phyloP scores from a whole-genome alignment of 2,113 vertebrate genomes.

The Apodemus speciosus region DNA sequence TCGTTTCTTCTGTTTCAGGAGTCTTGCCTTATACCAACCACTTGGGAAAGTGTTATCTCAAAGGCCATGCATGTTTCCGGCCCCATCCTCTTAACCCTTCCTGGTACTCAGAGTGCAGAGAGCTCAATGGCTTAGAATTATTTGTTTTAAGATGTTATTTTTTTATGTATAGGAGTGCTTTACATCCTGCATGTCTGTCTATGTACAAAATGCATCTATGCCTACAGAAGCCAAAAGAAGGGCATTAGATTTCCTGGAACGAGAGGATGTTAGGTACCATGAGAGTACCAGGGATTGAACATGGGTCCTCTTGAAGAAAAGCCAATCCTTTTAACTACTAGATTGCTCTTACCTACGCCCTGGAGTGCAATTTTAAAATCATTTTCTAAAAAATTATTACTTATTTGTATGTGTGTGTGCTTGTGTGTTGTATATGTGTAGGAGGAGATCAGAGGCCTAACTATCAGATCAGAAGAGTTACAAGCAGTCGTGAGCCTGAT shows the following conservation, averaged over 20 bases:
- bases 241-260: background rate
- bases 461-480: background rate
- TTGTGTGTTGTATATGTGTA: background rate
- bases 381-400: background rate
- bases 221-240: background rate
- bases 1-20: background rate
- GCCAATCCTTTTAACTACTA: background rate
- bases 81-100: background rate
- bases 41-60: constrained; percentile 21
- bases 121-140: background rate
- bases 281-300: background rate
- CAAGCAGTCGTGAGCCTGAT: background rate
- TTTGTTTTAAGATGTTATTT: background rate
- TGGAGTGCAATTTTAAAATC: background rate
- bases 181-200: background rate
- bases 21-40: background rate
- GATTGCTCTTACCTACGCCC: background rate
- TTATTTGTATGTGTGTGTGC: background rate
- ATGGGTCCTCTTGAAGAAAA: background rate
- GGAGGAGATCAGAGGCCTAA: background rate
- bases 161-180: background rate
- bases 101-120: background rate
- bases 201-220: background rate
- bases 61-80: background rate
- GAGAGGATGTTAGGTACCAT: background rate